Conservation (phyloP, 1,140 invertebrate genomes). For the Zaprionus vittiger region DNA sequence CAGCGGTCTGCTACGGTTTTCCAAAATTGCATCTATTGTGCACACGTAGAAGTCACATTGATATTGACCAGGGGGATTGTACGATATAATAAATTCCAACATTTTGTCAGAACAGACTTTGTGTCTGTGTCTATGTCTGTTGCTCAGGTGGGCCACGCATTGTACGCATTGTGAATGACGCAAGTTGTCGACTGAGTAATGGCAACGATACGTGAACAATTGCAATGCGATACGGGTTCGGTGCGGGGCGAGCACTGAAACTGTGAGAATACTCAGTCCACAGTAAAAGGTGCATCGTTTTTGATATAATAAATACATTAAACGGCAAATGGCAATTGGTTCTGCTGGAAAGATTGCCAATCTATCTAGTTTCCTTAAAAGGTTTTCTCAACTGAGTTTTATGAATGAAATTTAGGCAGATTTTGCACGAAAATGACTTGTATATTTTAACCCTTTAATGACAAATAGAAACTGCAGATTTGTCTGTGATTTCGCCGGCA, state of each 20-base stretch:
- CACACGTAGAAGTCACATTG: constrained; percentile 63
- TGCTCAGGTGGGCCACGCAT: constrained; percentile 62
- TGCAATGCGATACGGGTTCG: constrained; percentile 23
- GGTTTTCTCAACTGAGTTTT: constrained; percentile 27
- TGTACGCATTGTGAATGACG: constrained; percentile 73
- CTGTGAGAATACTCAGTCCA: constrained; percentile 63
- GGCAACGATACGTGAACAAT: constrained; percentile 64
- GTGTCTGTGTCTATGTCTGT: constrained; percentile 44
- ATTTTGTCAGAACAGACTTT: constrained; percentile 53
- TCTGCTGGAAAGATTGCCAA: constrained; percentile 3
- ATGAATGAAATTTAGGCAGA: constrained; percentile 60
- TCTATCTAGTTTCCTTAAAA: constrained; percentile 8
- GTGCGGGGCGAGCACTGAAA: background rate
- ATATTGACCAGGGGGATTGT: constrained; percentile 50
- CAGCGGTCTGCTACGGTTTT: constrained; percentile 58
- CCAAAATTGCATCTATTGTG: constrained; percentile 65
- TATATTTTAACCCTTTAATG: constrained; percentile 63
- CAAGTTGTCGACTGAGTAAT: constrained; percentile 75
- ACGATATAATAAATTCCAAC: constrained; percentile 67
- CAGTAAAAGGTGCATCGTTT: background rate
- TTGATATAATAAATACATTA: constrained; percentile 9
- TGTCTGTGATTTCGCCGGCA: constrained; percentile 61
- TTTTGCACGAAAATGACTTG: constrained; percentile 70
- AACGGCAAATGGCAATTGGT: background rate
- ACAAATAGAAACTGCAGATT: constrained; percentile 37